Conservation (phyloP, 1,140 invertebrate genomes). For the Diorhabda carinulata region DNA sequence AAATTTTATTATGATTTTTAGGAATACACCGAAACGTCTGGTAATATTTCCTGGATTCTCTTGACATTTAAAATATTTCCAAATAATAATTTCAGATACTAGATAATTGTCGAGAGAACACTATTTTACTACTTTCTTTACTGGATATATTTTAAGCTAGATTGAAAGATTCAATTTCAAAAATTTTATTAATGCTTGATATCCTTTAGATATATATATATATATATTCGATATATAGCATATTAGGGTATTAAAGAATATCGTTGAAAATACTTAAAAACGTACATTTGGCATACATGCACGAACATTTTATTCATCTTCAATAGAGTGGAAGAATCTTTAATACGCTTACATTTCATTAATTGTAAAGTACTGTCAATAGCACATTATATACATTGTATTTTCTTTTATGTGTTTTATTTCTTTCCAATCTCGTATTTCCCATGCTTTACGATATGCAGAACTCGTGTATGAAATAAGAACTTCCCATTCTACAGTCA, state of each 20-base stretch:
- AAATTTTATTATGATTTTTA: too few species aligned
- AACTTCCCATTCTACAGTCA: too few species aligned
- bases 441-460: too few species aligned
- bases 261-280: background rate
- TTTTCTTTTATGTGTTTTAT: constrained; percentile 26
- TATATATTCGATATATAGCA: background rate
- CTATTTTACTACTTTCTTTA: too few species aligned
- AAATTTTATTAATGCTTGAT: background rate
- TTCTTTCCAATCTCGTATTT: background rate
- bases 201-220: background rate
- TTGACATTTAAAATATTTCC: too few species aligned
- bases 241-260: constrained; percentile 1
- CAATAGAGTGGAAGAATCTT: constrained; percentile 26
- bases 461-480: too few species aligned
- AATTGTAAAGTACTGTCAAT: constrained; percentile 32
- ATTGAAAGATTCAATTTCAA: background rate
- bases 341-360: constrained; percentile 28
- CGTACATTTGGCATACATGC: constrained; percentile 8
- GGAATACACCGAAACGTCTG: too few species aligned
- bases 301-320: constrained; percentile 22
- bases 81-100: too few species aligned
- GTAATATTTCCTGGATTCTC: too few species aligned
- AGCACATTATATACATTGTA: constrained; percentile 37
- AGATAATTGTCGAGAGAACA: too few species aligned
- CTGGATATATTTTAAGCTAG: constrained; percentile 4